phyloP scores from a whole-genome alignment of 2,113 vertebrate genomes.

The Nycticebus coucang region DNA sequence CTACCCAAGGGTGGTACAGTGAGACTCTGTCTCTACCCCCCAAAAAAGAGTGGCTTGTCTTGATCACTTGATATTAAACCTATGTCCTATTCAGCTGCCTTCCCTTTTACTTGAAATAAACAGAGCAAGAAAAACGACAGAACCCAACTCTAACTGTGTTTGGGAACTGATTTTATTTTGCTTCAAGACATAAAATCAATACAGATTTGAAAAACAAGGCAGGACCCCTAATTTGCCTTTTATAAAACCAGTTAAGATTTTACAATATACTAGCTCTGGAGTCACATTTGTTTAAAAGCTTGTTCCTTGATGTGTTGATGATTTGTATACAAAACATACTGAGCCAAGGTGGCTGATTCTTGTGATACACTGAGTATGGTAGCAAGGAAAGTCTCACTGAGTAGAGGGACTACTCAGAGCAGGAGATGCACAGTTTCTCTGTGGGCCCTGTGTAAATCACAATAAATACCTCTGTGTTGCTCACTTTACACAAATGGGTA shows the following conservation, averaged over 20 bases:
- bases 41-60: not conserved
- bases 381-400: constrained; percentile 43
- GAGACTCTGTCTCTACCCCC: no score
- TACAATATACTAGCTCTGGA: constrained; percentile 50
- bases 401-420: constrained; percentile 4
- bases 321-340: constrained; percentile 31
- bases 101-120: not conserved
- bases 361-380: constrained; percentile 39
- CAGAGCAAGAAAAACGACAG: constrained; percentile 26
- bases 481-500: constrained; percentile 61
- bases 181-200: constrained; percentile 71
- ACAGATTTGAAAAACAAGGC: constrained; percentile 41
- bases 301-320: constrained; percentile 55
- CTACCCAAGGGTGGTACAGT: no score
- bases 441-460: constrained; percentile 44
- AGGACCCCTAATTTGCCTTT: constrained; percentile 66
- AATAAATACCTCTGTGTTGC: constrained; percentile 21
- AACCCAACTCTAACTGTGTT: not conserved
- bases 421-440: not conserved
- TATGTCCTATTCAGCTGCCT: not conserved
- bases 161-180: constrained; percentile 57
- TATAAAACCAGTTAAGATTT: constrained; percentile 73
- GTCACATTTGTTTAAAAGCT: constrained; percentile 55
- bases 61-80: not conserved
- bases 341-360: not conserved